Evolutionary conservation across 2,888 invertebrate species (phyloP).

Genomic region (Cremastinae sp.): DNA sequence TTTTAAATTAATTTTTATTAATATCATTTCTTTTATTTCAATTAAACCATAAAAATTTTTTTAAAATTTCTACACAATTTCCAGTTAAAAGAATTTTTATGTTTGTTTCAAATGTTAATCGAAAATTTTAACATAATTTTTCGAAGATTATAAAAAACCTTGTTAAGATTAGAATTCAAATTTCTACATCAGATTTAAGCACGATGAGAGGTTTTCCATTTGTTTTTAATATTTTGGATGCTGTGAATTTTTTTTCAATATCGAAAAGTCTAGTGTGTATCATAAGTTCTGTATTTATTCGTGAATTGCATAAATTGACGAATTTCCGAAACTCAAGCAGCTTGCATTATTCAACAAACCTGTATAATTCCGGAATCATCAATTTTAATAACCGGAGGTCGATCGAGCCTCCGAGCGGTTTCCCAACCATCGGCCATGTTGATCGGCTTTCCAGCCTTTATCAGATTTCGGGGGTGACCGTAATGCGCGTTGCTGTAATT

Average conservation of each 20-base stretch:
- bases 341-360: conserved; percentile 72
- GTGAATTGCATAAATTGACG: not conserved
- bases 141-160: conserved; percentile 64
- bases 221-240: no score
- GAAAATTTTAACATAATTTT: conserved; percentile 77
- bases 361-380: conserved; percentile 82
- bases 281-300: not conserved
- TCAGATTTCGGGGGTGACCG: conserved; percentile 84
- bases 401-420: conserved; percentile 83
- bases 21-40: not conserved
- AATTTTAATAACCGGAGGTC: conserved; percentile 82
- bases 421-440: conserved; percentile 86
- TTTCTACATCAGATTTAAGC: no score
- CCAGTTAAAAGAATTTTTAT: no score
- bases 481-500: conserved; percentile 85
- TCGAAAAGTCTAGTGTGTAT: not conserved
- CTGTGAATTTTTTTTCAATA: no score
- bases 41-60: no score
- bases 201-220: no score
- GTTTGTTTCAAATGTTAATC: not conserved
- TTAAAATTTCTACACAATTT: not conserved
- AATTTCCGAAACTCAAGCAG: not conserved
- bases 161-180: no score
- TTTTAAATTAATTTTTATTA: not conserved
- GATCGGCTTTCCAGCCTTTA: conserved; percentile 81